Evolutionary conservation across 2,888 invertebrate genomes (phyloP).

Genomic region (Lasioglossum lativentre): DNA sequence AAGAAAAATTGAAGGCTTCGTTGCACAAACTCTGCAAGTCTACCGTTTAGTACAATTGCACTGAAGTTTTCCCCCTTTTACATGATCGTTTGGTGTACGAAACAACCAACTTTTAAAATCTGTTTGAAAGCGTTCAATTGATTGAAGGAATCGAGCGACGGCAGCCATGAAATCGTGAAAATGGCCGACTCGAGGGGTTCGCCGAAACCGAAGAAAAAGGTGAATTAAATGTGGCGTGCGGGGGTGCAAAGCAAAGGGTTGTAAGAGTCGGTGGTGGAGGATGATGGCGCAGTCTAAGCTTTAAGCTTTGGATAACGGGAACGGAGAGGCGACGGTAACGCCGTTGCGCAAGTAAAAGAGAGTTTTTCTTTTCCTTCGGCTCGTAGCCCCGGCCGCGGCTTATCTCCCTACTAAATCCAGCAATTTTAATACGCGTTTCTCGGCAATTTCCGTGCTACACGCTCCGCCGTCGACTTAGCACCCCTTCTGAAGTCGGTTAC

Average conservation of each 20-base stretch:
- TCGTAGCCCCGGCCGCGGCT: constrained; percentile 81
- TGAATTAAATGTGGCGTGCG: constrained; percentile 51
- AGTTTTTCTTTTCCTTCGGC: constrained; percentile 80
- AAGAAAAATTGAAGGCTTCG: background rate
- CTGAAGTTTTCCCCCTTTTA: no score
- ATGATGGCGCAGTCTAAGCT: constrained; percentile 64
- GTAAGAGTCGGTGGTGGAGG: constrained; percentile 60
- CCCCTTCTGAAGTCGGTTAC: constrained; percentile 60
- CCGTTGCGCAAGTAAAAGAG: constrained; percentile 77
- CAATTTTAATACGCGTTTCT: constrained; percentile 87
- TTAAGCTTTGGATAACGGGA: constrained; percentile 80
- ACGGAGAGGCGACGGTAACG: constrained; percentile 79
- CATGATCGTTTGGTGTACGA: background rate
- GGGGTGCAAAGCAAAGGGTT: constrained; percentile 39
- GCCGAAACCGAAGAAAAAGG: background rate
- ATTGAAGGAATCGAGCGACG: background rate
- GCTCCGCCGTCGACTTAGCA: constrained; percentile 79
- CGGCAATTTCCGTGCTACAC: constrained; percentile 84
- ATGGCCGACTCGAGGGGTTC: background rate
- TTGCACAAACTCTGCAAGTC: background rate
- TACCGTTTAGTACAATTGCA: background rate
- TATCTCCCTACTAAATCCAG: constrained; percentile 87
- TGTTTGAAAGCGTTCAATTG: background rate
- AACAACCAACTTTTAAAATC: background rate
- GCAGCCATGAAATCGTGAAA: background rate